Conservation (phyloP, 2,113 vertebrate genomes). For the Pavo muticus region DNA sequence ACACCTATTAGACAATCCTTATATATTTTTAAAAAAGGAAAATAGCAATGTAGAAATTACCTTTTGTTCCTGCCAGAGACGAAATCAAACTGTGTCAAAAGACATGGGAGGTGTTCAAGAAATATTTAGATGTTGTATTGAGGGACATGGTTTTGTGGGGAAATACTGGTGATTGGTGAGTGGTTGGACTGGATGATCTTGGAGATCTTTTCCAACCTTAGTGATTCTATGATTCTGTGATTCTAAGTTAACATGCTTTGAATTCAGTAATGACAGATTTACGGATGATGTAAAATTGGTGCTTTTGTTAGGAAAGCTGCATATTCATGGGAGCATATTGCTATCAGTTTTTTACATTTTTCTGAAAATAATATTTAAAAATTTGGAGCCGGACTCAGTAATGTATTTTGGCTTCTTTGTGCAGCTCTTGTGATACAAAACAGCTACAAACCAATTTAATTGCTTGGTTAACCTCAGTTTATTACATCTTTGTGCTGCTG, state of each 20-base stretch:
- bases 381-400: background rate
- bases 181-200: too few species aligned
- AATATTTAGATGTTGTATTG: too few species aligned
- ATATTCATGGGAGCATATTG: background rate
- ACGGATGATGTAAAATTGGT: background rate
- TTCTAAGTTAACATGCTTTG: background rate
- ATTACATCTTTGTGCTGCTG: slow-evolving; percentile 40
- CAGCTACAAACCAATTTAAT: slow-evolving; percentile 34
- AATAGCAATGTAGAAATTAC: background rate
- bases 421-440: background rate
- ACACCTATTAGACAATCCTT: background rate
- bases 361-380: background rate
- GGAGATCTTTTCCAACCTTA: too few species aligned
- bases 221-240: too few species aligned
- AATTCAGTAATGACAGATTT: background rate
- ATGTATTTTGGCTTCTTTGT: background rate
- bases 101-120: background rate
- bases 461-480: slow-evolving; percentile 36
- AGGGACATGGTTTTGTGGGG: too few species aligned
- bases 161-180: too few species aligned
- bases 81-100: background rate
- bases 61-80: background rate
- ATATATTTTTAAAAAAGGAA: background rate
- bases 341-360: background rate
- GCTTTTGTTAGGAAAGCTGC: background rate